phyloP scores from a whole-genome alignment of 2,888 invertebrate genomes.

The Dynastes hyllus region DNA sequence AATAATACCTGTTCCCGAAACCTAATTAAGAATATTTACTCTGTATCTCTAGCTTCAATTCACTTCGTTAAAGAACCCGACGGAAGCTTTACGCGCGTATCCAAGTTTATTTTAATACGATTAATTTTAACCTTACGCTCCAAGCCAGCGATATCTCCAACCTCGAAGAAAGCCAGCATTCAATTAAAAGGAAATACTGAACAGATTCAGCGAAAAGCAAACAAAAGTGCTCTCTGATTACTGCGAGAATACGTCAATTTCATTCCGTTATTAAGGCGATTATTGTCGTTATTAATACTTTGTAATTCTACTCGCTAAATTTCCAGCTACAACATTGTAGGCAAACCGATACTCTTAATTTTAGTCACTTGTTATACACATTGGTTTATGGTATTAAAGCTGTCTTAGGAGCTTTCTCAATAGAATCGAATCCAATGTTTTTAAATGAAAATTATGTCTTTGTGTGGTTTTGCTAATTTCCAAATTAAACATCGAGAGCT shows the following conservation, averaged over 20 bases:
- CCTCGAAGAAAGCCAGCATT: conserved; percentile 22
- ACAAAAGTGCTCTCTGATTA: not conserved
- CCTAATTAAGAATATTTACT: not conserved
- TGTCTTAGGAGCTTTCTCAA: too few species aligned
- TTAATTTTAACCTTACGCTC: conserved; percentile 38
- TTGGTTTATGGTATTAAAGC: not conserved
- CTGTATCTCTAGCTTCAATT: conserved; percentile 8
- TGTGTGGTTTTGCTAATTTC: too few species aligned
- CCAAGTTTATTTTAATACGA: conserved; percentile 41
- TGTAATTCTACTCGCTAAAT: not conserved
- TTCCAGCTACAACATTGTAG: not conserved
- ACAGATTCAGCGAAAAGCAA: conserved; percentile 8
- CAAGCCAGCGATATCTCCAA: conserved; percentile 27
- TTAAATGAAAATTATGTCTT: too few species aligned
- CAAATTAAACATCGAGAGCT: too few species aligned
- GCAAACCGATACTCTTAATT: not conserved
- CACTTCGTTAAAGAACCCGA: conserved; percentile 3
- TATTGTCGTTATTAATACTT: not conserved
- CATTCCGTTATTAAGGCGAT: not conserved
- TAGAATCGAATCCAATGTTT: too few species aligned
- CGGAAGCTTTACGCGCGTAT: not conserved
- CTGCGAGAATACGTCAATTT: not conserved
- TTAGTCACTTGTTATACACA: not conserved
- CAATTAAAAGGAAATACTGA: conserved; percentile 19
- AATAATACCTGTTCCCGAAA: too few species aligned